phyloP scores from a whole-genome alignment of 1,140 invertebrate genomes.

The Lepidotrigona ventralis region DNA sequence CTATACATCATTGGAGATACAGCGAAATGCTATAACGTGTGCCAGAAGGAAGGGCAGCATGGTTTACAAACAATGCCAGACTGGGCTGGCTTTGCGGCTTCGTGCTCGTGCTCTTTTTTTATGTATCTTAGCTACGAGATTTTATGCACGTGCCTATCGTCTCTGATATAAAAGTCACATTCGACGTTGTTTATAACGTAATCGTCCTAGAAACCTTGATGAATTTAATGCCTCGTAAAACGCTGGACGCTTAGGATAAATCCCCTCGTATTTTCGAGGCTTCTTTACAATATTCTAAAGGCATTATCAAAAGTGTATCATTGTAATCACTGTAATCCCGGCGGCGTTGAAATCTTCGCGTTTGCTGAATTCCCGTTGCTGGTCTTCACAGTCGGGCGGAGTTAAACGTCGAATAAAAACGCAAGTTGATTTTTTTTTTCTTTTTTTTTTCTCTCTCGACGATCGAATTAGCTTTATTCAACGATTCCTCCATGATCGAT shows the following conservation, averaged over 20 bases:
- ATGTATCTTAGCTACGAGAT: conserved; percentile 6
- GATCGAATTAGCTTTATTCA: conserved; percentile 27
- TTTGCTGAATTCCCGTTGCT: too few relatives aligned
- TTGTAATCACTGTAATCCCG: too few relatives aligned
- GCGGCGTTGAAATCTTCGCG: too few relatives aligned
- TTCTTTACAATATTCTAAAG: neutral
- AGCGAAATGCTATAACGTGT: conserved; percentile 4
- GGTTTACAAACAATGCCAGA: conserved; percentile 53
- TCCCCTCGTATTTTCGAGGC: neutral
- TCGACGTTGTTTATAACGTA: conserved; percentile 12
- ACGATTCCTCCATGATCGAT: conserved; percentile 18
- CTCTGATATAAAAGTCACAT: conserved; percentile 37
- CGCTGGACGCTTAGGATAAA: neutral
- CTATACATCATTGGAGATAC: conserved; percentile 32
- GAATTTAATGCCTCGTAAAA: conserved; percentile 20
- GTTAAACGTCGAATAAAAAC: conserved; percentile 12
- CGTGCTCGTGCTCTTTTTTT: conserved; percentile 30
- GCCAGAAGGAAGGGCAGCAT: conserved; percentile 28
- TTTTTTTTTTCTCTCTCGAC: too few relatives aligned
- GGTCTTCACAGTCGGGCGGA: neutral
- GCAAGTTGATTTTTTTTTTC: neutral
- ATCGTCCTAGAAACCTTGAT: conserved; percentile 14
- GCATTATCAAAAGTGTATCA: too few relatives aligned
- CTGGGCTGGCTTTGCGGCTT: neutral
- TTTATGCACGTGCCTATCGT: conserved; percentile 40